Evolutionary conservation across 2,888 invertebrate genomes (phyloP), one percentile per base, ranked within the genome.

Genomic region (Cheilosia urbana): DNA sequence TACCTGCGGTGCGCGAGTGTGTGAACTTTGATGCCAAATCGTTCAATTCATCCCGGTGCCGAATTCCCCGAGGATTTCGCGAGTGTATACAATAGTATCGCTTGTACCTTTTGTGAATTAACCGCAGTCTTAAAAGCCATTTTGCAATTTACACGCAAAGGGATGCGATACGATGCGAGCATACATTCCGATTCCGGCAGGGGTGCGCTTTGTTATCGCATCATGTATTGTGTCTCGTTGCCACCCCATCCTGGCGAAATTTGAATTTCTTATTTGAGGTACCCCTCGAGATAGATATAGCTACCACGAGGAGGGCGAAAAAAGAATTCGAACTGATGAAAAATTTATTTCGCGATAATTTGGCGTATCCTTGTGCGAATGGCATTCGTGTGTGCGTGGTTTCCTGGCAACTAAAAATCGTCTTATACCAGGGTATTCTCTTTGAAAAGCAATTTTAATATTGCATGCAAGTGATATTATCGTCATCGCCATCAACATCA

Each of bases 381-480:
- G 51, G 58, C 49, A 65, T 13, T 47, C 57, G 34, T 62, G 42
- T 63, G 49, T 75, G 40, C 19, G 55, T 77, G 40, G 27, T 68
- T 66, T 65, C 58, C 75, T 75, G 75, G 80, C 69, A 80, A 58
- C 80, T 71, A 85, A 77, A 76, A 72, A 76, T 72, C 76, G 62
- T 63, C 79, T 83, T 78, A 66, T 72, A 78, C 65, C 72, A 47
- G 47, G 81, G 75, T 81, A 81, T 85, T 85, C 76, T 69, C 81
- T 85, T 85, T 81, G 85, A 85, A 85, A 85, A 81, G 65, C 85
- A 85, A 85, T 85, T 85, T 85, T 81, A 85, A 85, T 85, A 85
- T 85, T 85, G 85, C 72, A 85, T 85, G 76, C 81, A 81, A 81
- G 81, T 81, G 85, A 81, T 81, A 81, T 85, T 85, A 85, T 85